Evolutionary conservation across 2,797 vertebrate genomes (phyloP).

Genomic region (Scyliorhinus canicula): DNA sequence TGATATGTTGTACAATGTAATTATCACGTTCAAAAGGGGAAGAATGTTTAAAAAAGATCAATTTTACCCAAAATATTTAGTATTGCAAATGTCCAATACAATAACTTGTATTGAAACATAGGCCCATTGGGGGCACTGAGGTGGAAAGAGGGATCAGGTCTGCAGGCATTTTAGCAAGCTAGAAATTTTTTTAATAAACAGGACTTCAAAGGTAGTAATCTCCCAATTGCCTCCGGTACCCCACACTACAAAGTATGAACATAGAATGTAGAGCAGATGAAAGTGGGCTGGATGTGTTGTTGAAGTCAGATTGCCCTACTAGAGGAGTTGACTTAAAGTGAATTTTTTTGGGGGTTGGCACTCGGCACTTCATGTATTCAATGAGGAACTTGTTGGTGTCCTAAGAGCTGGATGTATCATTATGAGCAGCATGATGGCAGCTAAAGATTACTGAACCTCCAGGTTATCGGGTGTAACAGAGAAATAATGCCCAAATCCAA

Average conservation of each 20-base stretch:
- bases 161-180: not conserved
- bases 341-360: not conserved
- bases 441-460: not conserved
- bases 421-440: not conserved
- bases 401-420: not conserved
- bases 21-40: not conserved
- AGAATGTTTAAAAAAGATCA: not conserved
- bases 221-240: not conserved
- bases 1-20: not conserved
- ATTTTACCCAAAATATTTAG: not conserved
- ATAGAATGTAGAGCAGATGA: not conserved
- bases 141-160: not conserved
- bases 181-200: not conserved
- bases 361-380: not conserved
- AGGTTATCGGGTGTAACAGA: not conserved
- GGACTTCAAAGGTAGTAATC: not conserved
- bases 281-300: not conserved
- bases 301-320: not conserved
- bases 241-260: not conserved
- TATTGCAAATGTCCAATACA: not conserved
- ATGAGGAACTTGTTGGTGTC: not conserved
- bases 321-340: not conserved
- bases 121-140: too few species aligned
- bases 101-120: not conserved
- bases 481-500: not conserved